Percentiles rank a stretch among this genome's conserved stretches.
phyloP scores from a whole-genome alignment of 2,797 vertebrate genomes.

The Propithecus perrieri region DNA sequence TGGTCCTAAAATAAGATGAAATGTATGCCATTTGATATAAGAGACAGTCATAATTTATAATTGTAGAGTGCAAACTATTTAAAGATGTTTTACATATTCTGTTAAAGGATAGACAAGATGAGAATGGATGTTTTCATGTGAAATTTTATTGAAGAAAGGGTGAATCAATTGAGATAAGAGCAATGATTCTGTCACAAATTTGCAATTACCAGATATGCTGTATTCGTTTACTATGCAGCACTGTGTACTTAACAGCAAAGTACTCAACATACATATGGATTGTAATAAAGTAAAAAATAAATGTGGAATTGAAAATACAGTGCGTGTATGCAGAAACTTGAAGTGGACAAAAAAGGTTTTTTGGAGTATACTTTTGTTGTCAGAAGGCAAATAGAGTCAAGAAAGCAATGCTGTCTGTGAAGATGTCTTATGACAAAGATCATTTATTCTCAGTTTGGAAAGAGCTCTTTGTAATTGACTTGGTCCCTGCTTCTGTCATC shows the following conservation, averaged over 20 bases:
- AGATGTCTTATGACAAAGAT: neutral
- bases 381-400: neutral
- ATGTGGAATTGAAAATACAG: neutral
- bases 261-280: neutral
- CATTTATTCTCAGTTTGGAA: neutral
- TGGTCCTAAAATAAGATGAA: neutral
- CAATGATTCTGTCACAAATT: neutral
- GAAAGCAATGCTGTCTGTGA: neutral
- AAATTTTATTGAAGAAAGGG: neutral
- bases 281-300: neutral
- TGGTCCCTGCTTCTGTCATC: neutral
- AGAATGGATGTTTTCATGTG: neutral
- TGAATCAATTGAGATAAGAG: neutral
- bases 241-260: neutral
- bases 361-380: neutral
- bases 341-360: neutral
- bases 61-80: neutral
- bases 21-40: neutral
- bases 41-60: neutral
- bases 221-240: neutral
- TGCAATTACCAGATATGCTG: neutral
- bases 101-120: neutral
- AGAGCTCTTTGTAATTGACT: constrained; percentile 32
- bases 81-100: neutral
- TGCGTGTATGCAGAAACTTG: neutral